These are phyloP conservation scores for Caenorhabditis virilis DNA, from an alignment of 2,888 invertebrate genomes.

Conservation along the genomic window DNA sequence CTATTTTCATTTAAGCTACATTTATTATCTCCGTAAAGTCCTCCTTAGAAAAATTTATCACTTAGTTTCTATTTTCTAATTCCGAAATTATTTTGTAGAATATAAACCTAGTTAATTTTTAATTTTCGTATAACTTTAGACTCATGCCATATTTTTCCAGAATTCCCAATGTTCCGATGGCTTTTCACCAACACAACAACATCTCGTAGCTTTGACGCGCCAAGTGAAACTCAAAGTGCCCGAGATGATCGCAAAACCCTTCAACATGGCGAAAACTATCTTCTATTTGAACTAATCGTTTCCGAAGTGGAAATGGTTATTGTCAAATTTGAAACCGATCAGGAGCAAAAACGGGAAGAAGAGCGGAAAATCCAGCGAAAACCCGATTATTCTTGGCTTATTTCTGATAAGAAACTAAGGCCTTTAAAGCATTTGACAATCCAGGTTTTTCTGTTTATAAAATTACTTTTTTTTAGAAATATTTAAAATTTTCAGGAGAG, in stretches of 20 bases:
- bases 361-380: constrained; percentile 9
- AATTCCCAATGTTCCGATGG: constrained; percentile 34
- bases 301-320: constrained; percentile 31
- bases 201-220: constrained; percentile 13
- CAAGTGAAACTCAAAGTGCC: constrained; percentile 24
- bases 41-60: too few relatives aligned
- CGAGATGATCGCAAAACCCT: constrained; percentile 28
- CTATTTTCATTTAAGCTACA: too few relatives aligned
- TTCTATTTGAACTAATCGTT: constrained; percentile 26
- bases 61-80: too few relatives aligned
- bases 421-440: constrained; percentile 18
- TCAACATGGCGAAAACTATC: constrained; percentile 11
- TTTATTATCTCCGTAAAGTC: too few relatives aligned
- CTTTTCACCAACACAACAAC: constrained; percentile 6
- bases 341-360: constrained; percentile 11
- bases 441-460: constrained; percentile 2
- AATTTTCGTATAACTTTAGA: too few relatives aligned
- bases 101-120: too few relatives aligned
- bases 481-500: constrained; percentile 26
- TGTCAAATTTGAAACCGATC: constrained; percentile 15
- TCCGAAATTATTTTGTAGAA: neutral
- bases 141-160: too few relatives aligned
- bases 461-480: constrained; percentile 1
- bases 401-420: constrained; percentile 6
- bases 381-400: constrained; percentile 40